phyloP scores from a whole-genome alignment of 2,113 vertebrate species.

The Tragelaphus scriptus region DNA sequence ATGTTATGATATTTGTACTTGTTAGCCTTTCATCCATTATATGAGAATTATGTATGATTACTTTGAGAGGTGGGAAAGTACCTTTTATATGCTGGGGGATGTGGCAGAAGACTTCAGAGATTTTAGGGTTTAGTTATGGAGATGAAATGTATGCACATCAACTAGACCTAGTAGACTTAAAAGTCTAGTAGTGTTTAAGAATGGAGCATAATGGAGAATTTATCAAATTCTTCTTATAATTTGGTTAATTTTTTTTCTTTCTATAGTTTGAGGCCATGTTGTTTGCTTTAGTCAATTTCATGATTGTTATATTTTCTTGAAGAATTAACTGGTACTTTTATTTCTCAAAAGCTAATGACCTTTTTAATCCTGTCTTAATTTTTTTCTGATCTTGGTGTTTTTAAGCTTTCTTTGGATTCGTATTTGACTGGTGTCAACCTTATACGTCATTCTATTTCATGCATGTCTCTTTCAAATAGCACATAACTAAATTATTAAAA shows the following conservation, averaged over 20 bases:
- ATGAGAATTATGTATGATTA: not conserved
- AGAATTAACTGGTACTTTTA: not conserved
- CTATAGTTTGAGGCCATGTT: not conserved
- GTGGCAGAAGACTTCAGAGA: not conserved
- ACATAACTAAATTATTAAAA: not conserved
- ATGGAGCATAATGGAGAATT: not conserved
- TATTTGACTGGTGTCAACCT: not conserved
- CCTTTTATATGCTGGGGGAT: not conserved
- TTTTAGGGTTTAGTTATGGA: not conserved
- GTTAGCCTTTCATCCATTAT: not conserved
- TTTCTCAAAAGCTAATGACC: not conserved
- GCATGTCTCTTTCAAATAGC: not conserved
- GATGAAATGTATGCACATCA: not conserved
- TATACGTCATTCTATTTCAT: not conserved
- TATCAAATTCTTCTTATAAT: not conserved
- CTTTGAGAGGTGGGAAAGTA: not conserved
- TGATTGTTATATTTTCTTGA: not conserved
- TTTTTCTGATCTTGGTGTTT: not conserved
- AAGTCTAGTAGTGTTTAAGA: not conserved
- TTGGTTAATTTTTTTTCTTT: constrained; percentile 5
- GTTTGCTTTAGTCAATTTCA: not conserved
- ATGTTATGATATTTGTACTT: constrained; percentile 2
- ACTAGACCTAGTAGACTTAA: not conserved
- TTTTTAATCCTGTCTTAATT: not conserved
- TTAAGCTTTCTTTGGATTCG: not conserved